A percentile compares a stretch with the other conserved stretches of the same genome.
Conservation (phyloP, 2,113 vertebrate genomes). For the Andinoacara biseriatus region DNA sequence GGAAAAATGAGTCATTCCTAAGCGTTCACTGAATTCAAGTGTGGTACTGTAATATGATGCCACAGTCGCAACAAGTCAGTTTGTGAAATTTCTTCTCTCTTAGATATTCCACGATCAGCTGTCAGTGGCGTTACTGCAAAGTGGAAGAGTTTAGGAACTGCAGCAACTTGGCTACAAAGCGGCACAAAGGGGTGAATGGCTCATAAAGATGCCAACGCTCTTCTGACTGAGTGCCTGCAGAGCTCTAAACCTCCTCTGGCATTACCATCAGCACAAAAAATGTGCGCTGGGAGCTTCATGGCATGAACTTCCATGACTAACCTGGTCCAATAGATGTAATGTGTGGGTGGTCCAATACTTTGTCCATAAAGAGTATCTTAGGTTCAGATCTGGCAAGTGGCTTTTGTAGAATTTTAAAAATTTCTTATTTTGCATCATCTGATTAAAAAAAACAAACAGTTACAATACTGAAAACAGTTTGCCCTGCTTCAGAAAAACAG, state of each 20-base stretch:
- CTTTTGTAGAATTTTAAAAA: not conserved
- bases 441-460: not conserved
- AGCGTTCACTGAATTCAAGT: not conserved
- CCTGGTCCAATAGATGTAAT: not conserved
- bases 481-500: not conserved
- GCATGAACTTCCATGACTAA: not conserved
- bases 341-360: not conserved
- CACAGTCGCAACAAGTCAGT: not conserved
- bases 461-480: not conserved
- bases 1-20: not conserved
- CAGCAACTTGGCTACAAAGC: not conserved
- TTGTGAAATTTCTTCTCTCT: accelerated
- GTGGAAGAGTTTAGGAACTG: not conserved
- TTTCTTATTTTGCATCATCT: not conserved
- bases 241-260: not conserved
- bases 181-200: not conserved
- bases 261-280: not conserved
- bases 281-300: not conserved
- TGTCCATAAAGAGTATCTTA: not conserved
- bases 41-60: not conserved
- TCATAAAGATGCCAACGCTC: too few relatives aligned
- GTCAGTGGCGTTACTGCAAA: not conserved
- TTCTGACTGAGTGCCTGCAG: not conserved
- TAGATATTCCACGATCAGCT: not conserved
- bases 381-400: not conserved